Evolutionary conservation across 2,888 invertebrate genomes (phyloP), one percentile per base, ranked within the genome.

Genomic region (Geophilus truncorum): DNA sequence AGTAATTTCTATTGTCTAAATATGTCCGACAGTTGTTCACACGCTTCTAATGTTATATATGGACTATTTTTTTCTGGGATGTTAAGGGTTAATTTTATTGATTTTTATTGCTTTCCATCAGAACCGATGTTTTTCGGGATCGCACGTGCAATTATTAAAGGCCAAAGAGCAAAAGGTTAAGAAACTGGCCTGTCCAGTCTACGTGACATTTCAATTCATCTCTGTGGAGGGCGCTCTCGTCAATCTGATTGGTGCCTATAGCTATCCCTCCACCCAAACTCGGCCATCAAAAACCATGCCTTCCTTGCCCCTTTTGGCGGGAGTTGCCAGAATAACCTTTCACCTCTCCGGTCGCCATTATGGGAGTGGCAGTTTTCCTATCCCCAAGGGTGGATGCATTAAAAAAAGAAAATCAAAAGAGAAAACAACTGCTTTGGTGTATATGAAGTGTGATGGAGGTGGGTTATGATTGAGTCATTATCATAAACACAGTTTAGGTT

Each of bases 161-260:
- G n/a, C n/a, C n/a, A 62, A 18, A 18, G 10, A 23, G 18, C 21
- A 21, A 62, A 62, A 62, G 57, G 57, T 62, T 62, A 62, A 62
- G 57, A 62, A 62, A 62, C 57, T 62, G 18, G 57, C 57, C 10
- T 62, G 57, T 62, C 57, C 57, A 62, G 57, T 62, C 57, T 62
- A 62, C 57, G 57, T 62, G 57, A 62, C 57, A 62, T 62, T 62
- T 62, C 57, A 62, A 62, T 62, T 62, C 57, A 62, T 62, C 57
- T 62, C 57, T 23, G 21, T 21, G 51, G 51, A 51, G 51, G 51
- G 51, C 51, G 51, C 51, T 51, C 51, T 51, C 51, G 51, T 51
- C 51, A 51, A 51, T 51, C 4, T 51, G 57, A 62, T 62, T 62
- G 57, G 57, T 10, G 57, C 57, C 57, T 18, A 62, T 62, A 62